Evolutionary conservation across 1,140 invertebrate genomes (phyloP).

Genomic region (Zeugodacus cucurbitae): DNA sequence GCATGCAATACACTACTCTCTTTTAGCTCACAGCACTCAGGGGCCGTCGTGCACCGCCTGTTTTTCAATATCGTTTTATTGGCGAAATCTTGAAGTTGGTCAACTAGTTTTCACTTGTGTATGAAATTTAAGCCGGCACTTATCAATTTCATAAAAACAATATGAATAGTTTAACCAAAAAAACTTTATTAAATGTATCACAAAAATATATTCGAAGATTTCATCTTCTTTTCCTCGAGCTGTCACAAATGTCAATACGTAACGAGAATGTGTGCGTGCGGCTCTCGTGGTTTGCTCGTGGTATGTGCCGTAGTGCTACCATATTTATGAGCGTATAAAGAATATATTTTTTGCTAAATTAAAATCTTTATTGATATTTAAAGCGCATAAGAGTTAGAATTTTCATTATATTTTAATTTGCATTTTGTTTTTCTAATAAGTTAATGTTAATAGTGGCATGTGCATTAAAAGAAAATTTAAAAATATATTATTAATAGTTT

Average conservation of each 20-base stretch:
- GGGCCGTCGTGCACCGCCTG: slow-evolving; percentile 27
- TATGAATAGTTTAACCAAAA: neutral
- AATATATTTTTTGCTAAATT: too few relatives aligned
- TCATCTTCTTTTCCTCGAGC: slow-evolving; percentile 34
- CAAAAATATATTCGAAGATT: slow-evolving; percentile 26
- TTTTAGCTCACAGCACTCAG: neutral
- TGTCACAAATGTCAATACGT: slow-evolving; percentile 9
- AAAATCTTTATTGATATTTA: too few relatives aligned
- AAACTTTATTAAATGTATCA: neutral
- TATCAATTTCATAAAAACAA: neutral
- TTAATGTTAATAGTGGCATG: too few relatives aligned
- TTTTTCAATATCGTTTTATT: slow-evolving; percentile 5
- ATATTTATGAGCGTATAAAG: neutral
- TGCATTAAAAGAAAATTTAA: too few relatives aligned
- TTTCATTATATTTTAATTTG: too few relatives aligned
- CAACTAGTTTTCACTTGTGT: neutral
- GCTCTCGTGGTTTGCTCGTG: neutral
- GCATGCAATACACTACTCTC: neutral
- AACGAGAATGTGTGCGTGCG: neutral
- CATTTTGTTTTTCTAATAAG: too few relatives aligned
- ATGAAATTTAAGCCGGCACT: neutral
- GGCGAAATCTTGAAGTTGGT: neutral
- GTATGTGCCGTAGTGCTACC: neutral
- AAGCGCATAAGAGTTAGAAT: too few relatives aligned
- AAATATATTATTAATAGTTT: too few relatives aligned